These are phyloP conservation scores for Rhinoraja longicauda DNA, from an alignment of 2,797 vertebrate species.

Conservation along the genomic window DNA sequence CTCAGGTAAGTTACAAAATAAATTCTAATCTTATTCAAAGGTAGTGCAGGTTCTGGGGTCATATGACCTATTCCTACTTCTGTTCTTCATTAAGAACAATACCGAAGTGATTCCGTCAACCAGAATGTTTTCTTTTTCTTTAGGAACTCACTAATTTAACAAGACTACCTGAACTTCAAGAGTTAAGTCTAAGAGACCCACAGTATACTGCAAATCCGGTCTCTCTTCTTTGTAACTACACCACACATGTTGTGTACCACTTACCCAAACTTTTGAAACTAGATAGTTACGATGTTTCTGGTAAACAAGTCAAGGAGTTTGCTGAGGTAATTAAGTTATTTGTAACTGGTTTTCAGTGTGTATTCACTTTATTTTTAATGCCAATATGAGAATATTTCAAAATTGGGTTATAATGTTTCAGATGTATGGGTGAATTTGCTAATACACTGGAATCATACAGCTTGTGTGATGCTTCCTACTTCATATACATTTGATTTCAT, in stretches of 20 bases:
- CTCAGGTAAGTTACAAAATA: too few species aligned
- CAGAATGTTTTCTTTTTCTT: conserved; percentile 42
- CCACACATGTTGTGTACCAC: conserved; percentile 77
- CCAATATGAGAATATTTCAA: background rate
- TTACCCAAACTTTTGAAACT: conserved; percentile 70
- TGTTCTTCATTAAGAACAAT: background rate
- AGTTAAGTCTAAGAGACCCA: conserved; percentile 71
- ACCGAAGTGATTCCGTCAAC: background rate
- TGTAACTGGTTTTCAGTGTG: background rate
- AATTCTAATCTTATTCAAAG: too few species aligned
- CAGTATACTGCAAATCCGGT: conserved; percentile 72
- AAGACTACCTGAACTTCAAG: conserved; percentile 59
- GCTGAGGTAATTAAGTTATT: conserved; percentile 64
- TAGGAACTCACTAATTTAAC: conserved; percentile 74
- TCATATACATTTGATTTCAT: background rate
- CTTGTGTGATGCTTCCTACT: background rate
- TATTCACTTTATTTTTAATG: conserved; percentile 6
- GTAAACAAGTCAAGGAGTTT: conserved; percentile 69
- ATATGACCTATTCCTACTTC: too few species aligned
- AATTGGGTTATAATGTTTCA: background rate
- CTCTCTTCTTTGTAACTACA: conserved; percentile 77
- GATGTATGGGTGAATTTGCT: background rate
- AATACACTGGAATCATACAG: background rate
- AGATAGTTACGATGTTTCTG: conserved; percentile 70
- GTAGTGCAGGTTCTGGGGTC: too few species aligned